Evolutionary conservation across 2,797 vertebrate genomes (phyloP).

Genomic region (Oreonectes daqikongensis): DNA sequence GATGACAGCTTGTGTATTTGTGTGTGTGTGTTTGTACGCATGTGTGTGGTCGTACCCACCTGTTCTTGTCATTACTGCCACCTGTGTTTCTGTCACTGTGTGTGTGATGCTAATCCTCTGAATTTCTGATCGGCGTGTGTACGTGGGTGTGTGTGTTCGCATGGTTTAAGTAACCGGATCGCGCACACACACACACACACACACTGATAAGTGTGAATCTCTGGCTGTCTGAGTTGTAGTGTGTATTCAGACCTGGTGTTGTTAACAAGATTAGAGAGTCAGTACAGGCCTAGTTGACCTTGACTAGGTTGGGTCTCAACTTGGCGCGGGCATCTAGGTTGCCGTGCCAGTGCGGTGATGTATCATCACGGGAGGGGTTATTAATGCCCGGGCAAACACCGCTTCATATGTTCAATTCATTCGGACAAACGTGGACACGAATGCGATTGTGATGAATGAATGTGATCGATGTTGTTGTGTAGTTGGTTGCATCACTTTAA

Average conservation of each 20-base stretch:
- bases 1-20: conserved; percentile 38
- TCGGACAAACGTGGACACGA: background rate
- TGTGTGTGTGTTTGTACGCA: background rate
- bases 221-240: background rate
- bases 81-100: conserved; percentile 54
- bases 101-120: conserved; percentile 48
- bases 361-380: conserved; percentile 9
- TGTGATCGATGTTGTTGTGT: background rate
- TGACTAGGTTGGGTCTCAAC: background rate
- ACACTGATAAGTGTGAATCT: background rate
- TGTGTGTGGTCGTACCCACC: conserved; percentile 46
- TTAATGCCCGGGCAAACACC: background rate
- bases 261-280: conserved; percentile 13
- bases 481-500: background rate
- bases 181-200: too few relatives aligned
- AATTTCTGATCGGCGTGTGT: conserved; percentile 38
- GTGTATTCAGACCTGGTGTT: background rate
- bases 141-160: background rate
- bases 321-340: conserved; percentile 18
- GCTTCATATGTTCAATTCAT: conserved; percentile 9
- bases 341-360: conserved; percentile 12
- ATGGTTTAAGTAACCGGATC: background rate
- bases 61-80: conserved; percentile 59
- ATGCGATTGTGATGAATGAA: background rate
- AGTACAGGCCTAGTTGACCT: conserved; percentile 49